Evolutionary conservation across 2,113 vertebrate species (phyloP).

Genomic region (Nothocercus julius): DNA sequence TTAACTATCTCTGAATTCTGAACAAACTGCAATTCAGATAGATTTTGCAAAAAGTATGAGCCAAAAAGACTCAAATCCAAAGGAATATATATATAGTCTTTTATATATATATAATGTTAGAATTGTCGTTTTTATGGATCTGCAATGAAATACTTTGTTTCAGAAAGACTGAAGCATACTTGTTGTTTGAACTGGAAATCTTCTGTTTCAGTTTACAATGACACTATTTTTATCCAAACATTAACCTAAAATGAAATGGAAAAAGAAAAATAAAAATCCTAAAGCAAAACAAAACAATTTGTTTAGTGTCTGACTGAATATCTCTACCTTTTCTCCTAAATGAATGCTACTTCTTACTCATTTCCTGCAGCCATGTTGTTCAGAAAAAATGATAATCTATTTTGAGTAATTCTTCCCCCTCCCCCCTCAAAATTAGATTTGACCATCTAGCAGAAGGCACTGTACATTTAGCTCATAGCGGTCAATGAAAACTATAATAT

Average conservation of each 20-base stretch:
- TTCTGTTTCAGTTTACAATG: background rate
- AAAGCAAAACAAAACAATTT: background rate
- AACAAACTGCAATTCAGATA: background rate
- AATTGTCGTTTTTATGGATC: background rate
- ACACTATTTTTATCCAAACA: background rate
- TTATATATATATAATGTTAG: background rate
- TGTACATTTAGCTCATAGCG: background rate
- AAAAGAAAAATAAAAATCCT: background rate
- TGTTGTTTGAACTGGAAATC: background rate
- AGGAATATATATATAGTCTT: background rate
- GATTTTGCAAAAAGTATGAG: background rate
- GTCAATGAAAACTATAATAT: background rate
- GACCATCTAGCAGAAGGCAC: accelerated
- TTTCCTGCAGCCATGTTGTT: background rate
- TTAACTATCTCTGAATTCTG: background rate
- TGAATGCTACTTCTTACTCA: background rate
- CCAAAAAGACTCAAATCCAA: background rate
- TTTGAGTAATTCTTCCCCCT: background rate
- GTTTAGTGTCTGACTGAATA: background rate
- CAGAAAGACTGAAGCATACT: background rate
- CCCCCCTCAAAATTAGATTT: background rate
- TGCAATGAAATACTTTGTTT: background rate
- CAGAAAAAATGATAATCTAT: background rate
- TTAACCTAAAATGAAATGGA: background rate
- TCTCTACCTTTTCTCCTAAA: background rate